These are phyloP conservation scores for Teleopsis dalmanni DNA, from an alignment of 1,140 invertebrate species.

Conservation along the genomic window DNA sequence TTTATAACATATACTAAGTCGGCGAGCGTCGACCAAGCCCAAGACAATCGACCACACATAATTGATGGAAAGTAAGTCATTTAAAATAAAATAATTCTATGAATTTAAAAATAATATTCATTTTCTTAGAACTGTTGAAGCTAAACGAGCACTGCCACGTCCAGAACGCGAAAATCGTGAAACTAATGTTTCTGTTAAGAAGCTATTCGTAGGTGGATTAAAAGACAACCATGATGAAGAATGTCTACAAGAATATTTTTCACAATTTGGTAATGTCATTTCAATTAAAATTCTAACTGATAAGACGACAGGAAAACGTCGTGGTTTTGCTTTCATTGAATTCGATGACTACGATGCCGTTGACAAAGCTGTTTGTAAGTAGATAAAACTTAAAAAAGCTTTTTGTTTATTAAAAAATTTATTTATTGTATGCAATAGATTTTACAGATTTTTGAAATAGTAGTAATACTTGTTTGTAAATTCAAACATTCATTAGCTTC, in stretches of 20 bases:
- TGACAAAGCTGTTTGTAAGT: conserved; percentile 80
- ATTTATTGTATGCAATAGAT: not conserved
- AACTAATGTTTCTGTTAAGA: conserved; percentile 88
- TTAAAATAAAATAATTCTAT: not conserved
- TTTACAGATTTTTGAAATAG: too few relatives aligned
- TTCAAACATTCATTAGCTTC: too few relatives aligned
- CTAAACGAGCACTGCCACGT: conserved; percentile 91
- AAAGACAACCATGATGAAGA: conserved; percentile 86
- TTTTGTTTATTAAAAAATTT: not conserved
- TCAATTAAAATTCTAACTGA: conserved; percentile 89
- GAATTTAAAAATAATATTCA: not conserved
- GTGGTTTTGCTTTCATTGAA: conserved; percentile 91
- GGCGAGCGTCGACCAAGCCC: conserved; percentile 91
- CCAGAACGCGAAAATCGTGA: conserved; percentile 85
- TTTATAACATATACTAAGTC: conserved; percentile 91
- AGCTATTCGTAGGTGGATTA: conserved; percentile 88
- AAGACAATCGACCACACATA: conserved; percentile 69
- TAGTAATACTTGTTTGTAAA: too few relatives aligned
- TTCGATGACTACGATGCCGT: conserved; percentile 96
- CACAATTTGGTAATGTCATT: conserved; percentile 72
- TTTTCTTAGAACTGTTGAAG: conserved; percentile 76
- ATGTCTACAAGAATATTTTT: conserved; percentile 77
- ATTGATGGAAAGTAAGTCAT: conserved; percentile 55
- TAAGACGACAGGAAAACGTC: conserved; percentile 81
- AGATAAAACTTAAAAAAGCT: not conserved